A percentile compares a stretch with the other conserved stretches of the same genome.
Evolutionary conservation across 1,140 invertebrate species (phyloP).

Genomic region (Hypothenemus hampei): DNA sequence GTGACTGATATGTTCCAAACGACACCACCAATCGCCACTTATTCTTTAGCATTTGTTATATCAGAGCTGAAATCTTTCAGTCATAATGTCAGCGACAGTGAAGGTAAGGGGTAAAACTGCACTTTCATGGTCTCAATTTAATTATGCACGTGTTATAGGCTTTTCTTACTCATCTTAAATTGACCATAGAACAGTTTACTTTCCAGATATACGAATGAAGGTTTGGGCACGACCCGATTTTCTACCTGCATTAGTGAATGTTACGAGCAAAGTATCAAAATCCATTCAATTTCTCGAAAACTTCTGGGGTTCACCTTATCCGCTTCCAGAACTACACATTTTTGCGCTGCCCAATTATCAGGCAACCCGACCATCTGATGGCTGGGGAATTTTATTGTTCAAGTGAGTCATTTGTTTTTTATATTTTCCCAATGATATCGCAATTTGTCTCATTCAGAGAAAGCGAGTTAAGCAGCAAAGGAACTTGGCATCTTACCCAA

Average conservation of each 20-base stretch:
- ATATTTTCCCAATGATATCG: background rate
- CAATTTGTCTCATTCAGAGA: conserved; percentile 51
- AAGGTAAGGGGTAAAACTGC: conserved; percentile 13
- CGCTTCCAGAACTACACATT: conserved; percentile 71
- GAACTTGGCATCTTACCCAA: conserved; percentile 58
- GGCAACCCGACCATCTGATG: conserved; percentile 61
- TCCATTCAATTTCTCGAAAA: conserved; percentile 63
- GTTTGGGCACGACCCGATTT: conserved; percentile 72
- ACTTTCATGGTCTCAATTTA: no score
- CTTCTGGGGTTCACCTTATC: conserved; percentile 66
- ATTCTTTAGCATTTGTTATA: conserved; percentile 76
- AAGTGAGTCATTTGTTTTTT: conserved; percentile 52
- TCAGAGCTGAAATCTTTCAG: conserved; percentile 57
- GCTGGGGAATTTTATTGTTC: conserved; percentile 72
- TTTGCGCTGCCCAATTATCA: conserved; percentile 80
- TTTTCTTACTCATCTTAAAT: background rate
- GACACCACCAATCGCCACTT: conserved; percentile 78
- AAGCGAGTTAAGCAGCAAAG: conserved; percentile 57
- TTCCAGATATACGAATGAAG: conserved; percentile 36
- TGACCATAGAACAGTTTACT: conserved; percentile 16
- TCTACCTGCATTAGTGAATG: conserved; percentile 56
- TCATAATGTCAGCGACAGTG: conserved; percentile 15
- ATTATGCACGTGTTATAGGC: no score
- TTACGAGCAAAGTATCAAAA: conserved; percentile 57
- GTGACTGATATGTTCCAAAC: conserved; percentile 65